A percentile compares a stretch with the other conserved stretches of the same genome.
Evolutionary conservation across 2,113 vertebrate genomes (phyloP).

Genomic region (Junco hyemalis): DNA sequence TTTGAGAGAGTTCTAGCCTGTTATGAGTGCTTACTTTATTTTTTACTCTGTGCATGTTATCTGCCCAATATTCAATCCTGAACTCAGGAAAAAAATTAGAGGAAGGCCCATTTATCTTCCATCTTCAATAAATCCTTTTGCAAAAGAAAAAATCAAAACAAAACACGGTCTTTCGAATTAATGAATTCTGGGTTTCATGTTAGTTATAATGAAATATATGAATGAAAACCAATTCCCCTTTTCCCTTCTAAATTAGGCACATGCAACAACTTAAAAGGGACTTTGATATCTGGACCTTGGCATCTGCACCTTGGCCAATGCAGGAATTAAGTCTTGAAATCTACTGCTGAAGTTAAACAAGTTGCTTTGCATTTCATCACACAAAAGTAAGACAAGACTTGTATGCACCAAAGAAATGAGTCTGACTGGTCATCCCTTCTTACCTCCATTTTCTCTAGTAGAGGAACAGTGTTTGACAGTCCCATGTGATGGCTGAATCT

Average conservation of each 20-base stretch:
- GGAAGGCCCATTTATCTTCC: background rate
- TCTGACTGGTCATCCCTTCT: background rate
- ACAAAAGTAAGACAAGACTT: background rate
- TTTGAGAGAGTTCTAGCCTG: background rate
- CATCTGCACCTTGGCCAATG: background rate
- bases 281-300: background rate
- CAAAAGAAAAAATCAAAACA: background rate
- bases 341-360: background rate
- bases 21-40: background rate
- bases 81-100: background rate
- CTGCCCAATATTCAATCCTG: background rate
- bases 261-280: background rate
- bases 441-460: background rate
- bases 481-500: fast-evolving
- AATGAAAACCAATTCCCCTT: background rate
- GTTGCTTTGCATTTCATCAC: background rate
- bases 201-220: background rate
- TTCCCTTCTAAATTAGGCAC: background rate
- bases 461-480: fast-evolving
- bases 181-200: background rate
- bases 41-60: background rate
- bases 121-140: background rate
- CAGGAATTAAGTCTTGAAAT: background rate
- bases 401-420: background rate
- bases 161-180: background rate